Evolutionary conservation across 2,888 invertebrate species (phyloP), one percentile per base, ranked within the genome.

Genomic region (Brachypalpus laphriformis): DNA sequence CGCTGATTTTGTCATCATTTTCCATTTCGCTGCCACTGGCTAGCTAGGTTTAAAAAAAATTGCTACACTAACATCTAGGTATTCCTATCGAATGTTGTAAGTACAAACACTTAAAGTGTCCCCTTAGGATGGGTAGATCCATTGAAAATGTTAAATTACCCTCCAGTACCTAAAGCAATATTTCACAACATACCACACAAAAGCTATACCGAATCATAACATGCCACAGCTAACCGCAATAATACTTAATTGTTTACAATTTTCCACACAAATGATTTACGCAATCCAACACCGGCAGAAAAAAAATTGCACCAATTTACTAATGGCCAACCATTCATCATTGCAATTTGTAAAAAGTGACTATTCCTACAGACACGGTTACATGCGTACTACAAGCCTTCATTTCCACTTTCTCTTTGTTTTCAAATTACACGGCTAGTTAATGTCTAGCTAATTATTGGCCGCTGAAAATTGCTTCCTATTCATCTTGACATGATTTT

Each of bases 1-100:
- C 7, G 40, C 9, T 31, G 80, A 74, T 9, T 68, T 57, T 0
- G 87, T 83, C 11, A 81, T 71, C 56, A 89, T 56, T 6, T 85
- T 87, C 1, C 88, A 85, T 25, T 89, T 90, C 11, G n/a, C n/a
- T n/a, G n/a, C n/a, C n/a, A n/a, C n/a, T n/a, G n/a, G n/a, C n/a
- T n/a, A n/a, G n/a, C n/a, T n/a, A n/a, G n/a, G n/a, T n/a, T n/a
- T n/a, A n/a, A n/a, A n/a, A n/a, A n/a, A n/a, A n/a, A n/a, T n/a
- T n/a, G n/a, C n/a, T n/a, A n/a, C n/a, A n/a, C n/a, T n/a, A n/a
- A n/a, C n/a, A n/a, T n/a, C n/a, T n/a, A n/a, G n/a, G n/a, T n/a
- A n/a, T n/a, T n/a, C n/a, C n/a, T n/a, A n/a, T n/a, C n/a, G n/a
- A n/a, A n/a, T n/a, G n/a, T n/a, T n/a, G n/a, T n/a, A 25, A 25